These are phyloP conservation scores for Aplysina aerophoba DNA, from an alignment of 37 sponge, comb jelly and placozoan species.

Conservation along the genomic window DNA sequence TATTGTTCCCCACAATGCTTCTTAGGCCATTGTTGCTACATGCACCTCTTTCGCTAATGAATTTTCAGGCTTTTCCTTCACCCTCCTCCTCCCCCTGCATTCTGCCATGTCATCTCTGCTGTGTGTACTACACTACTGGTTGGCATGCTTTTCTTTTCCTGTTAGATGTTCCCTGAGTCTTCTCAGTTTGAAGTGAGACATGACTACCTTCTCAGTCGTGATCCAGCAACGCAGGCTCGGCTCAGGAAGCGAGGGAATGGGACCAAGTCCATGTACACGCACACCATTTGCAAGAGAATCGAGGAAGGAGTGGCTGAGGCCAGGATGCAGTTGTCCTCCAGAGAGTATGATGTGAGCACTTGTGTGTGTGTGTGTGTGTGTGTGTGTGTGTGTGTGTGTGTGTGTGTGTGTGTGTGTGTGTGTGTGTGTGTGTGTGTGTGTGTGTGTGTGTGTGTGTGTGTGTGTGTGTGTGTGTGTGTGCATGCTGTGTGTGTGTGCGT, in stretches of 20 bases:
- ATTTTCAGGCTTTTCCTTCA: background rate
- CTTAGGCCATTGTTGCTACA: background rate
- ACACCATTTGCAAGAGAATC: conserved; percentile 56
- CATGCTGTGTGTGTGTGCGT: background rate
- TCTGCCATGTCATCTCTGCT: background rate
- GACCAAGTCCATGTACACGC: conserved; percentile 60
- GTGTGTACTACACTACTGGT: background rate
- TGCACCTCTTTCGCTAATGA: no score
- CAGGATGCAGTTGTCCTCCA: conserved; percentile 50
- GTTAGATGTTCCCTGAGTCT: conserved; percentile 57
- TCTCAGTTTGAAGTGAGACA: conserved; percentile 81
- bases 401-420: background rate
- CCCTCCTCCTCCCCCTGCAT: background rate
- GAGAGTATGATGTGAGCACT: conserved; percentile 57
- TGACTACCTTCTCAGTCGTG: conserved; percentile 66
- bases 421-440: conserved; percentile 5
- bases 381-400: conserved; percentile 1
- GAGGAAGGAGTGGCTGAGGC: conserved; percentile 65
- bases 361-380: conserved; percentile 24
- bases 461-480: background rate
- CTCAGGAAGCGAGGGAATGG: conserved; percentile 76
- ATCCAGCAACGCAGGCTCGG: conserved; percentile 35
- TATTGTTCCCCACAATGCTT: no score
- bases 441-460: background rate
- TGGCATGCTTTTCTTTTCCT: background rate